Conservation (phyloP, 2,113 vertebrate genomes). For the Colius striatus region DNA sequence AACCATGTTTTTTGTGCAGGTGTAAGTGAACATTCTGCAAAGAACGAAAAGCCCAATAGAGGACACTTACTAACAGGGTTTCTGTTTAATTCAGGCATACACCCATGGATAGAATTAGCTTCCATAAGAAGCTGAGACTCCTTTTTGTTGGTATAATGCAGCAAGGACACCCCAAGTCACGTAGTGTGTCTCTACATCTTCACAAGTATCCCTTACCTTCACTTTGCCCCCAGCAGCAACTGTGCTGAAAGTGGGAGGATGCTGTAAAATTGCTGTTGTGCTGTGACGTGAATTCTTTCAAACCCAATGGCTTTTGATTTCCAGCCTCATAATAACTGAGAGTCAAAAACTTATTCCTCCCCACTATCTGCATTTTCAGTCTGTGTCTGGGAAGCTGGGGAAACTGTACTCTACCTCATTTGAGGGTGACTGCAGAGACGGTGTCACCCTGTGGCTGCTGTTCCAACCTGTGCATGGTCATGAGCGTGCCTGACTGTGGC, state of each 20-base stretch:
- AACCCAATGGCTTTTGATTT: neutral
- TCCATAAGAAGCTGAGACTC: neutral
- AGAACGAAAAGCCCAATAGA: neutral
- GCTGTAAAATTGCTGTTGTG: neutral
- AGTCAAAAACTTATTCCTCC: neutral
- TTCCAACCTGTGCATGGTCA: neutral
- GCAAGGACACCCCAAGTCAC: neutral
- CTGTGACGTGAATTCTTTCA: neutral
- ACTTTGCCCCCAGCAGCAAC: neutral
- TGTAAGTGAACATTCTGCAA: neutral
- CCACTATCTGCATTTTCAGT: neutral
- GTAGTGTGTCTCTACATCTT: neutral
- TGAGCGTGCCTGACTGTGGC: neutral
- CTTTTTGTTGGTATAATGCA: neutral
- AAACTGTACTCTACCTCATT: neutral
- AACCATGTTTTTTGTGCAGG: neutral
- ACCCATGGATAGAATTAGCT: neutral
- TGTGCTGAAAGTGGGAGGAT: neutral
- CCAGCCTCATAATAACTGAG: neutral
- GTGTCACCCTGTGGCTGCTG: neutral
- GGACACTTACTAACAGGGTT: neutral
- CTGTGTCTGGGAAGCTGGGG: neutral
- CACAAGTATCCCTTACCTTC: neutral
- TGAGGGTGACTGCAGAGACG: neutral
- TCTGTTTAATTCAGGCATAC: neutral